phyloP scores from a whole-genome alignment of 1,140 invertebrate species.

The Bombus sylvicola region DNA sequence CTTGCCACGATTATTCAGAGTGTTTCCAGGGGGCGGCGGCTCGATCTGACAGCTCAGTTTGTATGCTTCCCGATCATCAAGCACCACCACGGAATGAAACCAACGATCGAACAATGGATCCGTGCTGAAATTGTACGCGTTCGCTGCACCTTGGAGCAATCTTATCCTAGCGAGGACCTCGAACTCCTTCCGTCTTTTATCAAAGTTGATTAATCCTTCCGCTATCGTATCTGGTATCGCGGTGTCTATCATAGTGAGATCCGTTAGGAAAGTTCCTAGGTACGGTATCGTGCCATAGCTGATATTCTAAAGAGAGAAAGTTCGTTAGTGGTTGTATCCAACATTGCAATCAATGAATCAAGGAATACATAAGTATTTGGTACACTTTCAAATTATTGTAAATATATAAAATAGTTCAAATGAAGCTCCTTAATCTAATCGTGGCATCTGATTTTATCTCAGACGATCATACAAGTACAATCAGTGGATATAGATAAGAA shows the following conservation, averaged over 20 bases:
- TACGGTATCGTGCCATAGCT: conserved; percentile 98
- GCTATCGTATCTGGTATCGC: conserved; percentile 94
- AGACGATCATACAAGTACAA: neutral
- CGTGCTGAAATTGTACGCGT: conserved; percentile 94
- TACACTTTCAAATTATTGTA: neutral
- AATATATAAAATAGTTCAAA: no score
- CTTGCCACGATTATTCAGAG: conserved; percentile 75
- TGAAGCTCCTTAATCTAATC: no score
- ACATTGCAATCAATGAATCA: neutral
- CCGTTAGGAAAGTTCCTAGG: conserved; percentile 98
- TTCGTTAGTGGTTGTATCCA: no score
- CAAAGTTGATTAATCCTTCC: conserved; percentile 97
- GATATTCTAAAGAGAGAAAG: conserved; percentile 83
- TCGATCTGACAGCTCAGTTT: conserved; percentile 96
- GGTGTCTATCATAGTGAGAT: conserved; percentile 99
- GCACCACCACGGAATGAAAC: conserved; percentile 94
- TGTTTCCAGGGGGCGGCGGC: conserved; percentile 84
- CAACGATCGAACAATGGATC: conserved; percentile 94
- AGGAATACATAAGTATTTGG: neutral
- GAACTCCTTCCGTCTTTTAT: conserved; percentile 99
- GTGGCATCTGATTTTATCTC: neutral
- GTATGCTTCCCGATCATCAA: conserved; percentile 96
- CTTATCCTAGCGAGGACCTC: conserved; percentile 99
- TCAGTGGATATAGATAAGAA: neutral
- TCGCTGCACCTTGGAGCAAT: conserved; percentile 97